A percentile compares a stretch with the other conserved stretches of the same genome.
Evolutionary conservation across 2,888 invertebrate genomes (phyloP).

Genomic region (Artemia sinica): DNA sequence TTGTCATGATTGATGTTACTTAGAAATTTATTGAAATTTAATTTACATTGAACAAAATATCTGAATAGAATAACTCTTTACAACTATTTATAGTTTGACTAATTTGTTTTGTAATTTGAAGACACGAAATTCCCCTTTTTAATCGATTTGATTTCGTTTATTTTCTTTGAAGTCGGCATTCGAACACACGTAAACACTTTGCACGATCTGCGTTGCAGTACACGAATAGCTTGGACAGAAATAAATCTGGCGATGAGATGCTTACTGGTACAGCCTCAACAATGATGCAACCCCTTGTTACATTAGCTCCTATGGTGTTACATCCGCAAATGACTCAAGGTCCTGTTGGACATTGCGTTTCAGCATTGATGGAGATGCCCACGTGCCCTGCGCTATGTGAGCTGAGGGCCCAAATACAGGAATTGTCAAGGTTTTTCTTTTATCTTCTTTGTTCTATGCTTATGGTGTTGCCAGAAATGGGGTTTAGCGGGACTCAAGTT

Average conservation of each 20-base stretch:
- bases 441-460: background rate
- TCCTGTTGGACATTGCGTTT: background rate
- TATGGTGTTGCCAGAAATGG: background rate
- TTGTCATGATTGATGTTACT: too few relatives aligned
- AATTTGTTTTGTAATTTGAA: too few relatives aligned
- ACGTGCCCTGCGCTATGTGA: conserved; percentile 55
- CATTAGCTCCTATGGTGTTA: conserved; percentile 17
- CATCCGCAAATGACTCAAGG: conserved; percentile 16
- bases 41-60: too few relatives aligned
- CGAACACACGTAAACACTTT: background rate
- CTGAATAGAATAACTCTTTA: too few relatives aligned
- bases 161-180: background rate
- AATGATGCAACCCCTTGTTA: conserved; percentile 13
- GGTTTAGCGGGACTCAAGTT: too few relatives aligned
- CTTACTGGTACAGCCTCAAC: conserved; percentile 14
- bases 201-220: background rate
- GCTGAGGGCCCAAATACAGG: conserved; percentile 77
- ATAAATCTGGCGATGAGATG: background rate
- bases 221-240: background rate
- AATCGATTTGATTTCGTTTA: background rate
- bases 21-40: too few relatives aligned
- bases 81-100: too few relatives aligned
- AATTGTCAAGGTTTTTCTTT: conserved; percentile 54
- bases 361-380: conserved; percentile 2
- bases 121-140: too few relatives aligned